Percentiles rank a stretch among this genome's conserved stretches.
These are phyloP conservation scores for Tupaia chinensis DNA, from an alignment of 2,113 vertebrate genomes.

Conservation along the genomic window DNA sequence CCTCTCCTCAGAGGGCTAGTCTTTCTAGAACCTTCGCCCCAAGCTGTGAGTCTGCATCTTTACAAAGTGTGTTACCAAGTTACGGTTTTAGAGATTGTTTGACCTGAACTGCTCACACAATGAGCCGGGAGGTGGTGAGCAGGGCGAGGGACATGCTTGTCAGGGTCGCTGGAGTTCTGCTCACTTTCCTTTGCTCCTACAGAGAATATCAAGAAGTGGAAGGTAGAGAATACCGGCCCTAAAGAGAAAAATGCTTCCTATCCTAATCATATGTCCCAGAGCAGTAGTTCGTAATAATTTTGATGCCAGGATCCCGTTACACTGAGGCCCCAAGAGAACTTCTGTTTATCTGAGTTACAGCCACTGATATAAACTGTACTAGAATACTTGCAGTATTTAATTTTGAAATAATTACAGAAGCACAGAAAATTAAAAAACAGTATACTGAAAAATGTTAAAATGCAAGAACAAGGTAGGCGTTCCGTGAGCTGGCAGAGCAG, in stretches of 20 bases:
- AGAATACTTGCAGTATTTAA: background rate
- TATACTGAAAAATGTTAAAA: background rate
- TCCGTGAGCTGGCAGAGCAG: background rate
- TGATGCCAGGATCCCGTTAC: background rate
- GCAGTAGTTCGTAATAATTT: background rate
- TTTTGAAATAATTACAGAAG: slow-evolving; percentile 51
- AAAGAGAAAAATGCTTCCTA: slow-evolving; percentile 16
- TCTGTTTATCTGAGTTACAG: background rate
- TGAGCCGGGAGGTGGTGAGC: slow-evolving; percentile 28
- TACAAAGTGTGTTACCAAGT: background rate
- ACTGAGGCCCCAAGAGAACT: background rate
- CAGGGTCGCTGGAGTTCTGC: slow-evolving; percentile 23
- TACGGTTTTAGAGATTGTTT: slow-evolving; percentile 31
- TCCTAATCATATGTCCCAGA: background rate
- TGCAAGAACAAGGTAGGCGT: background rate
- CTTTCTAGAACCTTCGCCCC: slow-evolving; percentile 28
- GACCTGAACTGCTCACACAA: slow-evolving; percentile 30
- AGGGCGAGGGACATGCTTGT: slow-evolving; percentile 12
- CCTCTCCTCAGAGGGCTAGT: slow-evolving; percentile 19
- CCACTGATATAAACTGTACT: background rate
- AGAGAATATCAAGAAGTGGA: background rate
- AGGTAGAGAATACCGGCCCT: background rate
- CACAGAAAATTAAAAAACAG: background rate
- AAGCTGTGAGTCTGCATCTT: background rate
- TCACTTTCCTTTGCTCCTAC: slow-evolving; percentile 10